Evolutionary conservation across 2,888 invertebrate species (phyloP).

Genomic region (Xylota sylvarum): DNA sequence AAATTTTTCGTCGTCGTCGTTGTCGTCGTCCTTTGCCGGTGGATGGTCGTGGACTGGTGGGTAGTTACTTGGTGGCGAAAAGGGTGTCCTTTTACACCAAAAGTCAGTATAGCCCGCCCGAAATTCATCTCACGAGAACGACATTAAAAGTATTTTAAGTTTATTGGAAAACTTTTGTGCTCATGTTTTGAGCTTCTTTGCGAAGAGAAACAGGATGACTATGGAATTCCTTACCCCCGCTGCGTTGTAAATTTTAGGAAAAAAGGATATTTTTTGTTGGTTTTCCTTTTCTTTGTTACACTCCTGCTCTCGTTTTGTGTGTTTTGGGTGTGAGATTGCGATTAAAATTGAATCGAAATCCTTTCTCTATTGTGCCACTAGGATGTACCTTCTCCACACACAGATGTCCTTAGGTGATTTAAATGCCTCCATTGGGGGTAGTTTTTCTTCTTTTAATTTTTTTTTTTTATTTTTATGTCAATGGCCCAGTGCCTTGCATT

Average conservation of each 20-base stretch:
- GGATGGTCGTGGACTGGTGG: too few relatives aligned
- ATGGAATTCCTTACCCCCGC: neutral
- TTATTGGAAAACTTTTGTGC: constrained; percentile 74
- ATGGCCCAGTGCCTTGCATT: constrained; percentile 72
- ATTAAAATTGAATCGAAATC: constrained; percentile 65
- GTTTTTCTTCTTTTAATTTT: neutral
- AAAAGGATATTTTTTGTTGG: neutral
- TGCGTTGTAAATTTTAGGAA: constrained; percentile 40
- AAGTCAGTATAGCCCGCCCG: constrained; percentile 38
- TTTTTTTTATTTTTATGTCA: constrained; percentile 17
- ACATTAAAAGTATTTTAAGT: constrained; percentile 77
- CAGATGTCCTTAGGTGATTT: constrained; percentile 65
- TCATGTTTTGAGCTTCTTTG: constrained; percentile 61
- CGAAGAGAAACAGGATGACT: constrained; percentile 48
- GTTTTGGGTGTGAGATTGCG: constrained; percentile 38
- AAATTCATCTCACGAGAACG: constrained; percentile 73
- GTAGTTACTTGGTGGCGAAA: neutral
- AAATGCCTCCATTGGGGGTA: constrained; percentile 29
- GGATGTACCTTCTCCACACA: constrained; percentile 2
- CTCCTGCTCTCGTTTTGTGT: too few relatives aligned
- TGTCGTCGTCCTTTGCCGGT: constrained; percentile 1
- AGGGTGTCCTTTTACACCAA: constrained; percentile 51
- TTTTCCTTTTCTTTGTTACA: neutral
- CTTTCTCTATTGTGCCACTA: constrained; percentile 43
- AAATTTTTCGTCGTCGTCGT: constrained; percentile 53